Evolutionary conservation across 2,888 invertebrate genomes (phyloP).

Genomic region (Sympetrum striolatum): DNA sequence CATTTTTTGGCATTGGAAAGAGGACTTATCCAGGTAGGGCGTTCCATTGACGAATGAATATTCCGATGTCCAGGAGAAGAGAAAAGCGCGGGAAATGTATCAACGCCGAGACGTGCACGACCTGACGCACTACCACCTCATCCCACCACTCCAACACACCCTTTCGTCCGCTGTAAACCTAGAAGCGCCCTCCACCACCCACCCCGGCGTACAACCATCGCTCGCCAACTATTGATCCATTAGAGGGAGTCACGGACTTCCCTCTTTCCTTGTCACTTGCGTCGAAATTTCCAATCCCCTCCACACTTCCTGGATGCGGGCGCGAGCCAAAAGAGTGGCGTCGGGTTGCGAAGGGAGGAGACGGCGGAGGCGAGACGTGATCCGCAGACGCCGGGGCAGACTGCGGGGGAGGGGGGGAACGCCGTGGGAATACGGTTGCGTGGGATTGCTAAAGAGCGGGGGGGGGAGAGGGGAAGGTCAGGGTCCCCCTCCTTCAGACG

Average conservation of each 20-base stretch:
- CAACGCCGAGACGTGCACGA: background rate
- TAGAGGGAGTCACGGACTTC: background rate
- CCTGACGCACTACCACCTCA: background rate
- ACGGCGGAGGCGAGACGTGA: background rate
- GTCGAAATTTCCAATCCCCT: background rate
- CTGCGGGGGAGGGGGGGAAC: background rate
- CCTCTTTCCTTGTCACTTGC: background rate
- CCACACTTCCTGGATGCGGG: slow-evolving; percentile 9
- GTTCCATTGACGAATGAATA: too few species aligned
- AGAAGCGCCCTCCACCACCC: background rate
- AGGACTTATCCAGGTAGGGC: too few species aligned
- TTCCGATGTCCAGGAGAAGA: too few species aligned
- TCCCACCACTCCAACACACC: background rate
- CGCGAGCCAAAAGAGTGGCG: background rate
- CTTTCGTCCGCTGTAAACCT: background rate
- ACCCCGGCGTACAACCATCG: background rate
- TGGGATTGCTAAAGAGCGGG: background rate
- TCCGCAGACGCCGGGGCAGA: background rate
- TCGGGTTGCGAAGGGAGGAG: background rate
- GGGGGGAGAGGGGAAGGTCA: background rate
- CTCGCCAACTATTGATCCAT: slow-evolving; percentile 25
- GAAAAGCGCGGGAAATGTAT: too few species aligned
- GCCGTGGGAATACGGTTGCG: background rate
- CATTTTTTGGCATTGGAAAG: too few species aligned
- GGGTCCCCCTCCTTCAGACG: background rate